phyloP scores from a whole-genome alignment of 2,888 invertebrate species.

The Zaprionus bogoriensis region DNA sequence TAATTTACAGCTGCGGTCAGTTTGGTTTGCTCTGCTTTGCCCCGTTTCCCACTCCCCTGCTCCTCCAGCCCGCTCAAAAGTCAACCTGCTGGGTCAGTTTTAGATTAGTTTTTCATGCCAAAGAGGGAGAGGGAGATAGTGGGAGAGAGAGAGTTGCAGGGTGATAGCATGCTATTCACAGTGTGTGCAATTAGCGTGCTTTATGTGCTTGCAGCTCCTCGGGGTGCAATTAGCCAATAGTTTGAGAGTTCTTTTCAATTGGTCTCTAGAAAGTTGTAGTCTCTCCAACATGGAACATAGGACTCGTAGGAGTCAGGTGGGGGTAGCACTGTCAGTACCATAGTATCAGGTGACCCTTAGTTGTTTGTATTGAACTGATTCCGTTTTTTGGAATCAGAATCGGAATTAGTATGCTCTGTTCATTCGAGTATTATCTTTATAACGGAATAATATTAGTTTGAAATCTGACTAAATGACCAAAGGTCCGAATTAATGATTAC shows the following conservation, averaged over 20 bases:
- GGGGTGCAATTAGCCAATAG: slow-evolving; percentile 67
- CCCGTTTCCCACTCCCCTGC: too few relatives aligned
- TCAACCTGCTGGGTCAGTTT: slow-evolving; percentile 67
- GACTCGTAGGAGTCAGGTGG: too few relatives aligned
- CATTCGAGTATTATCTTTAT: too few relatives aligned
- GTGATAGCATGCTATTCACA: slow-evolving; percentile 27
- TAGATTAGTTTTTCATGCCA: slow-evolving; percentile 69
- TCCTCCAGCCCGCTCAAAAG: slow-evolving; percentile 39
- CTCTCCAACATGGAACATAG: too few relatives aligned
- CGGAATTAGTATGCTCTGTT: too few relatives aligned
- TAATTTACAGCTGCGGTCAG: slow-evolving; percentile 73
- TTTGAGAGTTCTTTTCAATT: slow-evolving; percentile 59
- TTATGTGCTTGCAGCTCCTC: slow-evolving; percentile 68
- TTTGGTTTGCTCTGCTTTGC: slow-evolving; percentile 38
- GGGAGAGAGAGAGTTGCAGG: not conserved
- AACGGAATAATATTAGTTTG: too few relatives aligned
- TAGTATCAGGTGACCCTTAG: too few relatives aligned
- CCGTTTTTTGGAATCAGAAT: too few relatives aligned
- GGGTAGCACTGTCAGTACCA: too few relatives aligned
- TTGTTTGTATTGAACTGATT: too few relatives aligned
- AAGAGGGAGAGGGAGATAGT: not conserved
- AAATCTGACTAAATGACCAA: too few relatives aligned
- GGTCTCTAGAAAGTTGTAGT: slow-evolving; percentile 45
- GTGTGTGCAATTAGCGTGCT: slow-evolving; percentile 65
- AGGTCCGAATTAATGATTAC: too few relatives aligned